Percentiles rank a stretch among this genome's conserved stretches.
Evolutionary conservation across 2,113 vertebrate species (phyloP).

Genomic region (Aegotheles bennettii): DNA sequence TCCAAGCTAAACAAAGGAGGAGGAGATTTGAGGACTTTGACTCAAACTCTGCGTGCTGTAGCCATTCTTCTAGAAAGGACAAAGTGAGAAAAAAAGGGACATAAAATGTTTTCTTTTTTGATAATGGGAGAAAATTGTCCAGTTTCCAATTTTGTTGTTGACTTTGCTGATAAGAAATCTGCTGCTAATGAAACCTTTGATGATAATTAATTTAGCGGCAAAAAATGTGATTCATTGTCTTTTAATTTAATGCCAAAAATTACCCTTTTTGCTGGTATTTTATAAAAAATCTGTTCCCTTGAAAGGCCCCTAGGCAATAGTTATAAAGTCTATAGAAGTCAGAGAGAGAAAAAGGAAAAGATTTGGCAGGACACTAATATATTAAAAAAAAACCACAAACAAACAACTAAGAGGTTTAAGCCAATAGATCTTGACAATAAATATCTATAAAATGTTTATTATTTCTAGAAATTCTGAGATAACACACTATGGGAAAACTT

Average conservation of each 20-base stretch:
- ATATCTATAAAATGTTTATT: not conserved
- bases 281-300: not conserved
- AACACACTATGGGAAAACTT: not conserved
- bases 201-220: conserved; percentile 54
- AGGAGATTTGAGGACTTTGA: not conserved
- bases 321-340: conserved; percentile 4
- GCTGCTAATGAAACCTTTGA: conserved; percentile 69
- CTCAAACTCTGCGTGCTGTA: not conserved
- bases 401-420: not conserved
- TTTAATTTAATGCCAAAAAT: conserved; percentile 64
- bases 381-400: not conserved
- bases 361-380: conserved; percentile 14
- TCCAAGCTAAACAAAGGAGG: not conserved
- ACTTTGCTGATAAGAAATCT: conserved; percentile 64
- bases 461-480: not conserved
- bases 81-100: not conserved
- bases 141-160: conserved; percentile 55
- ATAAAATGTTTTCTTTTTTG: conserved; percentile 42
- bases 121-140: conserved; percentile 58
- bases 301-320: conserved; percentile 15
- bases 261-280: conserved; percentile 40
- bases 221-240: conserved; percentile 26
- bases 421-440: conserved; percentile 13
- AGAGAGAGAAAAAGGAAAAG: conserved; percentile 21
- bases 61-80: not conserved